Evolutionary conservation across 2,113 vertebrate genomes (phyloP).

Genomic region (Carettochelys insculpta): DNA sequence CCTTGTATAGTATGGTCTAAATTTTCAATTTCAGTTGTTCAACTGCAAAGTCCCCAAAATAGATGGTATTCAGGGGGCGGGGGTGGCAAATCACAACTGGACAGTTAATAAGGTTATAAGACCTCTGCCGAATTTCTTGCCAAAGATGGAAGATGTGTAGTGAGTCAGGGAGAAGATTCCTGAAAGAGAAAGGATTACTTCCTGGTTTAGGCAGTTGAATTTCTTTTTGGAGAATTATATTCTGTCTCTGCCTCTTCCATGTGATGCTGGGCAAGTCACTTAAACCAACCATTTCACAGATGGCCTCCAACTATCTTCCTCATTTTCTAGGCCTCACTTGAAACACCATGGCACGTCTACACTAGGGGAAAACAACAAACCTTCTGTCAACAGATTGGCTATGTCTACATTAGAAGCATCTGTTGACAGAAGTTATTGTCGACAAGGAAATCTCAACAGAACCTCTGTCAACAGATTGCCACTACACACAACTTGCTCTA

Average conservation of each 20-base stretch:
- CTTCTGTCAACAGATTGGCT: too few relatives aligned
- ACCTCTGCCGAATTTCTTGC: background rate
- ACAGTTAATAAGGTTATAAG: conserved; percentile 21
- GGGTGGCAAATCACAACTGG: background rate
- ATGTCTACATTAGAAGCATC: too few relatives aligned
- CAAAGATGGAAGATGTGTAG: background rate
- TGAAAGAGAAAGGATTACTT: background rate
- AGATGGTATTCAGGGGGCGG: background rate
- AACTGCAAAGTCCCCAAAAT: conserved; percentile 22
- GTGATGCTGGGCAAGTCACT: background rate
- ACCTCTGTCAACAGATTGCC: too few relatives aligned
- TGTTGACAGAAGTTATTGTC: too few relatives aligned
- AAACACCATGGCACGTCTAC: too few relatives aligned
- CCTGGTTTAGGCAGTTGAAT: background rate
- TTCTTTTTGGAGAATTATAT: background rate
- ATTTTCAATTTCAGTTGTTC: conserved; percentile 38
- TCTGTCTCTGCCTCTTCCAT: background rate
- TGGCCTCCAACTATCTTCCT: background rate
- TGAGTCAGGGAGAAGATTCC: background rate
- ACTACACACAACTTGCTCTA: too few relatives aligned
- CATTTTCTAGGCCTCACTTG: background rate
- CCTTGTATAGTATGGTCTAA: background rate
- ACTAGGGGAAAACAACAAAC: too few relatives aligned
- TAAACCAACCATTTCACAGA: background rate
- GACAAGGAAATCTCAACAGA: too few relatives aligned